Conservation (phyloP, 2,113 vertebrate species). For the Neolamprologus modestus region DNA sequence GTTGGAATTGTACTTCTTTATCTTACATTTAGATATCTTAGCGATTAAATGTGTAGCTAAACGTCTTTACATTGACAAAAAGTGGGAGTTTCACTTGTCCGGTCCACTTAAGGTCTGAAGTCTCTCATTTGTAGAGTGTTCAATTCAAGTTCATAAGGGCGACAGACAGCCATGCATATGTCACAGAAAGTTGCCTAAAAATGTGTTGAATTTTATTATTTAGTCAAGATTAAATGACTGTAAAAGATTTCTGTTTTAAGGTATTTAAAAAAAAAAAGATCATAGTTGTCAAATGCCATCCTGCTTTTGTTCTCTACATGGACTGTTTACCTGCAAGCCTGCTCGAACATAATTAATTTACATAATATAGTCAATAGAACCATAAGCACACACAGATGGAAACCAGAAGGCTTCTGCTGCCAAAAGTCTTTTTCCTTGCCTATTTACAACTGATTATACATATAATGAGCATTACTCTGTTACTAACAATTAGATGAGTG, state of each 20-base stretch:
- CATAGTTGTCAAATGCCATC: not conserved
- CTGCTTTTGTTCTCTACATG: not conserved
- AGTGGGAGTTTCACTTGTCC: not conserved
- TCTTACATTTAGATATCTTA: not conserved
- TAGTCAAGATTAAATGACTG: not conserved
- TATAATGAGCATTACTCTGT: not conserved
- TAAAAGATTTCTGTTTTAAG: not conserved
- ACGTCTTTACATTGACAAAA: not conserved
- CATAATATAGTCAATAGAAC: not conserved
- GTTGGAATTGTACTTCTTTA: not conserved
- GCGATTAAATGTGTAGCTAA: not conserved
- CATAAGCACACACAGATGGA: not conserved
- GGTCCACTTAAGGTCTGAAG: not conserved
- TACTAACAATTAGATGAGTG: not conserved
- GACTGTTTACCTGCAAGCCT: not conserved
- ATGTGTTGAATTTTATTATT: not conserved
- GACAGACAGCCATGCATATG: not conserved
- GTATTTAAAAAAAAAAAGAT: not conserved
- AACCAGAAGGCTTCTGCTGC: not conserved
- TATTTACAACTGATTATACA: not conserved
- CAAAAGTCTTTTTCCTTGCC: not conserved
- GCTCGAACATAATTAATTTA: not conserved
- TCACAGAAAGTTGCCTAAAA: not conserved
- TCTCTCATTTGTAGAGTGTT: not conserved
- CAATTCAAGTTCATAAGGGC: not conserved